Conservation (phyloP, 2,888 invertebrate genomes). For the Chrysotoxum bicinctum region DNA sequence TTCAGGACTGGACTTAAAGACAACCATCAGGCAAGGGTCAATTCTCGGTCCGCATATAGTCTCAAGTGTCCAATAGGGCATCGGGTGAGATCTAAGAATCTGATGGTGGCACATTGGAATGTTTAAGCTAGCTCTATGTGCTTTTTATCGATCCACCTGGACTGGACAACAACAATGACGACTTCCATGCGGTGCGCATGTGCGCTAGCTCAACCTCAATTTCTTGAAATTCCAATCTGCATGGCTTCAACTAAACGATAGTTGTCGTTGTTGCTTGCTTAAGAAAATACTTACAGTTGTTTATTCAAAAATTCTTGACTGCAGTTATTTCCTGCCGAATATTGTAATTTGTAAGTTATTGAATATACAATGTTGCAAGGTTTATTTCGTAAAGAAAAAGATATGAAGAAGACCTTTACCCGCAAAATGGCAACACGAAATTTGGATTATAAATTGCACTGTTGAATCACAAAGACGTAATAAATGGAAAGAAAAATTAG, state of each 20-base stretch:
- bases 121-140: neutral
- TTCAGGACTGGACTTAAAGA: neutral
- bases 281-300: neutral
- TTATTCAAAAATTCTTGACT: slow-evolving; percentile 18
- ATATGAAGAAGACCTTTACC: neutral
- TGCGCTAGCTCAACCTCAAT: slow-evolving; percentile 44
- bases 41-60: slow-evolving; percentile 21
- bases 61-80: slow-evolving; percentile 31
- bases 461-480: neutral
- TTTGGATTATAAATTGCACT: slow-evolving; percentile 15
- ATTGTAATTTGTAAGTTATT: neutral
- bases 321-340: slow-evolving; percentile 41
- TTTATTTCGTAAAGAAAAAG: neutral
- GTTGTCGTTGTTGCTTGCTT: neutral
- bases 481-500: neutral
- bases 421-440: neutral
- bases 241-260: slow-evolving; percentile 27
- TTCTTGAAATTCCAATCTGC: slow-evolving; percentile 50
- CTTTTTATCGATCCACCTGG: slow-evolving; percentile 46
- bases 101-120: slow-evolving; percentile 57
- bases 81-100: slow-evolving; percentile 48
- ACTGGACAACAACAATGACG: neutral
- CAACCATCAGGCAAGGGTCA: slow-evolving; percentile 55
- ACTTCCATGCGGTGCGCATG: slow-evolving; percentile 19
- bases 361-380: neutral